Evolutionary conservation across 2,888 invertebrate species (phyloP), one percentile per base, ranked within the genome.

Genomic region (Phlogophora meticulosa): DNA sequence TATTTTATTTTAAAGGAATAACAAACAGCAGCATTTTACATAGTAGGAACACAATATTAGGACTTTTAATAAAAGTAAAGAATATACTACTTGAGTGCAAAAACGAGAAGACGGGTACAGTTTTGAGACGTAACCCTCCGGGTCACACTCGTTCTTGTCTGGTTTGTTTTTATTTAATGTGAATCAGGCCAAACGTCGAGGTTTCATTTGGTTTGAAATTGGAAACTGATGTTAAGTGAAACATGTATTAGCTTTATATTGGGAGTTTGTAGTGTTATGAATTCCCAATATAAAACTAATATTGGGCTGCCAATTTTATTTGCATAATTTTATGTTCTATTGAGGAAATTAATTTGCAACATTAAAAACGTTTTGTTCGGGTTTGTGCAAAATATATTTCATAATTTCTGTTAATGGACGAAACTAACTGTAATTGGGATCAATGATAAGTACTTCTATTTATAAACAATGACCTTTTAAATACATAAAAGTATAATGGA

Each of bases 381-480:
- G n/a, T n/a, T n/a, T n/a, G n/a, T n/a, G n/a, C n/a, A n/a, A n/a
- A n/a, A n/a, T n/a, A n/a, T n/a, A n/a, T n/a, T n/a, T n/a, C n/a
- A 17, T 42, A 3, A 10, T 17, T 42, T 17, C 17, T 42, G 4
- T 1, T 17, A 42, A 4, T 42, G n/a, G 17, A 42, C 9, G n/a
- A 2, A 17, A 42, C 9, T 1, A 42, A 10, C 17, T 10, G 3
- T 9, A 15, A n/a, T n/a, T 15, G 28, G n/a, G n/a, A 13, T 2
- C 28, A 28, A 17, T 49, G 13, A 49, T 7, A 32, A n/a, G n/a
- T n/a, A n/a, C n/a, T 11, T 17, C 7, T 10, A 28, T 36, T 45
- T 32, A 7, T 20, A 4, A 52, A 38, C 22, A 34, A 22, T 10
- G 11, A 34, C 24, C 46, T 52, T 52, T 57, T 34, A 57, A 68